Percentiles rank a stretch among this genome's conserved stretches.
Conservation (phyloP, 2,888 invertebrate species). For the Drosophila tanythrix region DNA sequence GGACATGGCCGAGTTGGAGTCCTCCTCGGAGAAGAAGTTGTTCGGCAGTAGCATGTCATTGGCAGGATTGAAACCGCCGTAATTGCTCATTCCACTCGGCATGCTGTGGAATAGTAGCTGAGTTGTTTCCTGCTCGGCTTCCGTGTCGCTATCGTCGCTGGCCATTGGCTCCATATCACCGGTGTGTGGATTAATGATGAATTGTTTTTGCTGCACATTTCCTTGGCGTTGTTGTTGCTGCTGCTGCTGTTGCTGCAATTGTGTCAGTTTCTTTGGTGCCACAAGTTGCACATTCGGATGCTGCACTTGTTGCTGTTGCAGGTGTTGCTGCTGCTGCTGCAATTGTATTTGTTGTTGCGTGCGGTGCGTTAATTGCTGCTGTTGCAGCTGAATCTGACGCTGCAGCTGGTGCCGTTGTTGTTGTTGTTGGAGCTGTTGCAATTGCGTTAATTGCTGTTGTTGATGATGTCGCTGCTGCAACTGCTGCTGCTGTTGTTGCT, state of each 20-base stretch:
- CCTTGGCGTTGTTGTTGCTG: slow-evolving; percentile 51
- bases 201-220: slow-evolving; percentile 86
- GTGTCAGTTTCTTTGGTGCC: slow-evolving; percentile 43
- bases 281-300: slow-evolving; percentile 34
- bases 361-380: slow-evolving; percentile 39
- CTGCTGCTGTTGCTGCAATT: slow-evolving; percentile 40
- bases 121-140: slow-evolving; percentile 85
- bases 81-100: slow-evolving; percentile 46
- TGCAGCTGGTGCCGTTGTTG: slow-evolving; percentile 52
- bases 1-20: slow-evolving; percentile 86
- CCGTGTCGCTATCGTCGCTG: slow-evolving; percentile 88
- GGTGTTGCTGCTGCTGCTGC: slow-evolving; percentile 54
- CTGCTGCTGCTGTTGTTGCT: slow-evolving; percentile 41
- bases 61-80: slow-evolving; percentile 70
- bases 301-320: slow-evolving; percentile 28
- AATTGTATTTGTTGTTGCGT: slow-evolving; percentile 44
- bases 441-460: slow-evolving; percentile 44
- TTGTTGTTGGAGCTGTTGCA: slow-evolving; percentile 51
- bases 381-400: slow-evolving; percentile 39
- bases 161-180: slow-evolving; percentile 93
- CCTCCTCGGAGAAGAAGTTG: slow-evolving; percentile 84
- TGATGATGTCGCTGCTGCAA: slow-evolving; percentile 41
- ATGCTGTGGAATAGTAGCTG: slow-evolving; percentile 66
- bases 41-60: slow-evolving; percentile 71
- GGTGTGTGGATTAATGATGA: slow-evolving; percentile 95